A percentile compares a stretch with the other conserved stretches of the same genome.
Conservation (phyloP, 2,113 vertebrate species). For the Coturnix japonica region DNA sequence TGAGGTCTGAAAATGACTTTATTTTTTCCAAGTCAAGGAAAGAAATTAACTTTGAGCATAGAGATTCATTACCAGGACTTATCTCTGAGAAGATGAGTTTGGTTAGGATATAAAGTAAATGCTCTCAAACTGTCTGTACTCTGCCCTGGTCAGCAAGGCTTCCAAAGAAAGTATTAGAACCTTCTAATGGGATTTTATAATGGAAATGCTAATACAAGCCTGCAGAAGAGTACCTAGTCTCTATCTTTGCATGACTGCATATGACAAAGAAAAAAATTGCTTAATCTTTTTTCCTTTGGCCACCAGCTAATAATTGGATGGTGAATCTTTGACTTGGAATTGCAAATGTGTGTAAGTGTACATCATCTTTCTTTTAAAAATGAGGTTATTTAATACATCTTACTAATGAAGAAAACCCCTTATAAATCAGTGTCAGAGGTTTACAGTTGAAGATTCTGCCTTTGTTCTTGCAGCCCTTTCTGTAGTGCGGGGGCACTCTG, state of each 20-base stretch:
- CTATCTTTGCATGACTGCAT: neutral
- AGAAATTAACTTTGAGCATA: neutral
- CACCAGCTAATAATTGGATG: neutral
- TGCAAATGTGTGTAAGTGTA: neutral
- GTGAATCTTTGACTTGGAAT: neutral
- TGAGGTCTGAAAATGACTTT: neutral
- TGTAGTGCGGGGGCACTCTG: conserved; percentile 16
- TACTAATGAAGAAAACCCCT: neutral
- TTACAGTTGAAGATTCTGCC: neutral
- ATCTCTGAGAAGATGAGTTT: neutral
- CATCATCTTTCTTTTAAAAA: conserved; percentile 1
- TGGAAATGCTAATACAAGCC: conserved; percentile 24
- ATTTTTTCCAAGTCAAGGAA: neutral
- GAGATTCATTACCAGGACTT: neutral
- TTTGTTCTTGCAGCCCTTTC: neutral
- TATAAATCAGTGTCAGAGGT: neutral
- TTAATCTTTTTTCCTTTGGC: conserved; percentile 3
- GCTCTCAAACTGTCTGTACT: neutral
- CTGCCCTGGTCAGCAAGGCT: neutral
- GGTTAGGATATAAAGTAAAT: neutral
- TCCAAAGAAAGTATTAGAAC: neutral
- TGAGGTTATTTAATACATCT: neutral
- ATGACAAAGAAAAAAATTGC: neutral
- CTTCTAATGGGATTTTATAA: neutral
- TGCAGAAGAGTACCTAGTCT: neutral